Evolutionary conservation across 2,797 vertebrate genomes (phyloP), one percentile per base, ranked within the genome.

Genomic region (Trematomus bernacchii): DNA sequence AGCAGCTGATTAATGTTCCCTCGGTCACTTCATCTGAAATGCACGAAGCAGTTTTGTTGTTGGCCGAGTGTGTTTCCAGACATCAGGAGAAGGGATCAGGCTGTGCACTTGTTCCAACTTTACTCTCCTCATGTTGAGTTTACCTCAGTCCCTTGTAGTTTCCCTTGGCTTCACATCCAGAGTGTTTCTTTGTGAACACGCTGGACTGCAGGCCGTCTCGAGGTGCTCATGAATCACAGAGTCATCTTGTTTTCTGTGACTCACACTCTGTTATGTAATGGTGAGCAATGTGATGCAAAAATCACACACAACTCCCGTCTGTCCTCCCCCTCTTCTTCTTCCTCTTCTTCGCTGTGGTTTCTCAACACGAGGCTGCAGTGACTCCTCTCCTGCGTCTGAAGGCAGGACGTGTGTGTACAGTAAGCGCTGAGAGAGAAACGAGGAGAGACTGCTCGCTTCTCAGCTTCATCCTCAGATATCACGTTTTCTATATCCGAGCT

Each of bases 261-360:
- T 90, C 87, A 88, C 78, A 54, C 70, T 77, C 63, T 52, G 79
- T 94, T 94, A 95, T 94, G 93, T 93, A 94, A 95, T 87, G 69
- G 50, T 84, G 87, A 91, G 83, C 73, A 88, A 88, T 88, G 79
- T 87, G 87, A 93, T 85, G 86, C 89, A 91, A 86, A 89, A 82
- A 76, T 78, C 60, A 57, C 89, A 81, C 73, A 79, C 71, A 84
- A 73, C 71, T 76, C 69, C 67, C 21, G 66, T 82, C 81, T 89
- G 78, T 80, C 72, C 72, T 79, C 82, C 80, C 58, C 55, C 48
- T 23, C 66, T 40, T 40, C 54, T 53, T 66, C 50, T 33, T 57
- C 40, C 68, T 52, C 54, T 73, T 71, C 51, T 73, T 71, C 51
- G 10, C 73, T 69, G 30, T 63, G 1, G 44, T 55, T 37, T 18